phyloP scores from a whole-genome alignment of 2,113 vertebrate genomes.

The Tragulus kanchil region DNA sequence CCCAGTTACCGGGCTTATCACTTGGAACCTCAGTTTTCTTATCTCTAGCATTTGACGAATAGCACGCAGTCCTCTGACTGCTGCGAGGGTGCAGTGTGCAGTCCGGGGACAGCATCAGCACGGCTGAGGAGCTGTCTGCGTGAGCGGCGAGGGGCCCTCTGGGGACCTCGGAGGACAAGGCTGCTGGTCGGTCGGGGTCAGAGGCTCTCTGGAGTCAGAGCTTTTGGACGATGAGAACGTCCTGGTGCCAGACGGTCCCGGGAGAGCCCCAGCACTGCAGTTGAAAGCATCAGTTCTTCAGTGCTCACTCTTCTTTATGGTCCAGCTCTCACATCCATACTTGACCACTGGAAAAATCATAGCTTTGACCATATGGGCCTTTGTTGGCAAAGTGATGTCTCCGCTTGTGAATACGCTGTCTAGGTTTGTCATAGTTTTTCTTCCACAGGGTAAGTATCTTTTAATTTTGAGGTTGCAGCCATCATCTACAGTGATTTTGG shows the following conservation, averaged over 20 bases:
- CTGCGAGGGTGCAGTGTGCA: background rate
- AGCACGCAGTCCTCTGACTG: background rate
- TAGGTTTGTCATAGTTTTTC: background rate
- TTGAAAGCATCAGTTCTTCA: background rate
- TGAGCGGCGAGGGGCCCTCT: background rate
- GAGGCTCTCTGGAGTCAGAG: too few species aligned
- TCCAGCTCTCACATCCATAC: background rate
- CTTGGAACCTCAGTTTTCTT: background rate
- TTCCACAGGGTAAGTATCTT: background rate
- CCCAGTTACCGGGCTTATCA: fast-evolving
- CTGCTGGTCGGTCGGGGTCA: fast-evolving
- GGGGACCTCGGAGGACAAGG: background rate
- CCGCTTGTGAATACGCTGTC: background rate
- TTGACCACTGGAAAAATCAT: background rate
- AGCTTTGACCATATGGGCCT: background rate
- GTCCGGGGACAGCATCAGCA: background rate
- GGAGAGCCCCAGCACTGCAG: background rate
- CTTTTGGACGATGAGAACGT: background rate
- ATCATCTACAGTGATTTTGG: background rate
- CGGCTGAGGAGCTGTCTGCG: fast-evolving
- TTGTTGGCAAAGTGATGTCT: background rate
- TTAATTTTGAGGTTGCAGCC: background rate
- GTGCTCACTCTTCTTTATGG: background rate
- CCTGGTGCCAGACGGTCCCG: fast-evolving
- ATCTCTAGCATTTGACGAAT: fast-evolving